Conservation (phyloP, 2,888 invertebrate species). For the Hipparchia sbordonii region DNA sequence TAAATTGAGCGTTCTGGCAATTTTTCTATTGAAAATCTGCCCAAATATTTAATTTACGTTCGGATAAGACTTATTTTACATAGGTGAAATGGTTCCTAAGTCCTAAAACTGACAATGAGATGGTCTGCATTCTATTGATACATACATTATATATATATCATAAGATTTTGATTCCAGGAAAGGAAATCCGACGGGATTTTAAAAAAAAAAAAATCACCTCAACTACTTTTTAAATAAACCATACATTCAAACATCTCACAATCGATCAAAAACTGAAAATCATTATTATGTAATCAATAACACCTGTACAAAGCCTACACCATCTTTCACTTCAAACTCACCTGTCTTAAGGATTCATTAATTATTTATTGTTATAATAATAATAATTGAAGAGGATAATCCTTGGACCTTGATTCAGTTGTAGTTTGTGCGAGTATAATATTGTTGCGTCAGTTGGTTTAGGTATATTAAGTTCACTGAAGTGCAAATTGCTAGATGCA, state of each 20-base stretch:
- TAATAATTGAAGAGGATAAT: not conserved
- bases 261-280: not conserved
- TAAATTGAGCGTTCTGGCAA: too few species aligned
- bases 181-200: too few species aligned
- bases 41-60: too few species aligned
- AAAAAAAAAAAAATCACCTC: too few species aligned
- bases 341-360: not conserved
- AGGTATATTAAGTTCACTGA: slow-evolving; percentile 24
- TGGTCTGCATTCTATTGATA: too few species aligned
- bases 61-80: too few species aligned
- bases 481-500: slow-evolving; percentile 19
- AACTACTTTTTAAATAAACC: not conserved
- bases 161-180: too few species aligned
- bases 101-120: too few species aligned
- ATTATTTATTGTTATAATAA: too few species aligned
- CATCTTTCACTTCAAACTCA: not conserved
- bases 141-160: too few species aligned
- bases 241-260: not conserved
- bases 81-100: too few species aligned
- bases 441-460: slow-evolving; percentile 6
- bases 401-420: slow-evolving; percentile 1
- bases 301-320: not conserved
- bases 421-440: not conserved
- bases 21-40: too few species aligned
- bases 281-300: not conserved